Conservation (phyloP, 2,113 vertebrate species). For the Physeter macrocephalus region DNA sequence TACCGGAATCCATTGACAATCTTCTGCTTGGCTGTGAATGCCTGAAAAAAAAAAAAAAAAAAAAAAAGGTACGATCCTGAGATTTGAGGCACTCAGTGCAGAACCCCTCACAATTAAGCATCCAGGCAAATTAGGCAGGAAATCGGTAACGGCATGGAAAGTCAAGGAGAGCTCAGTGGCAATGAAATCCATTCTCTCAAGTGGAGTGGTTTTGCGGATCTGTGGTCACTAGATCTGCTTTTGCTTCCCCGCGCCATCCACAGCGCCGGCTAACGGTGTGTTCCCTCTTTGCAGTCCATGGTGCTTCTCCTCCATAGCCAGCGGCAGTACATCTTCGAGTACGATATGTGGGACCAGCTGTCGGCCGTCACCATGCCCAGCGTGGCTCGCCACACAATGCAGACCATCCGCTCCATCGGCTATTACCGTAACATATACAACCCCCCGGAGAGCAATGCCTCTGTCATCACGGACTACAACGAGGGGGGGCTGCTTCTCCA, state of each 20-base stretch:
- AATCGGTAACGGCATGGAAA: slow-evolving; percentile 82
- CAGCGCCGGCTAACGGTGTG: slow-evolving; percentile 70
- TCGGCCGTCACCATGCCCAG: slow-evolving; percentile 98
- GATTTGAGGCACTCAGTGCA: slow-evolving; percentile 82
- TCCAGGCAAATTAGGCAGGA: slow-evolving; percentile 81
- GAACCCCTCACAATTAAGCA: slow-evolving; percentile 82
- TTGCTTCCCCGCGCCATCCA: background rate
- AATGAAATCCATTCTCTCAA: slow-evolving; percentile 77
- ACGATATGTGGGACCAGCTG: slow-evolving; percentile 92
- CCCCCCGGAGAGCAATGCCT: slow-evolving; percentile 98
- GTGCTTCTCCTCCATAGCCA: slow-evolving; percentile 98
- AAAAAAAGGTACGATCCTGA: slow-evolving; percentile 77
- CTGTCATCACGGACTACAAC: slow-evolving; percentile 95
- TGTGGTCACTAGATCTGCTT: slow-evolving; percentile 60
- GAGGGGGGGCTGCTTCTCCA: slow-evolving; percentile 95
- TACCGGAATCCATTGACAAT: slow-evolving; percentile 80
- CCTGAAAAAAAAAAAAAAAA: slow-evolving; percentile 55
- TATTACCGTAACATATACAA: slow-evolving; percentile 98
- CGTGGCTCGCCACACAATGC: slow-evolving; percentile 97
- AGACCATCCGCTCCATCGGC: slow-evolving; percentile 96
- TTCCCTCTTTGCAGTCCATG: slow-evolving; percentile 89
- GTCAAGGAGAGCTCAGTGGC: slow-evolving; percentile 84
- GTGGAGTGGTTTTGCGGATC: slow-evolving; percentile 71
- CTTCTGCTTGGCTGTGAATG: slow-evolving; percentile 80
- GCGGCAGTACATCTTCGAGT: slow-evolving; percentile 98